Conservation (phyloP, 2,888 invertebrate genomes). For the Apamea anceps region DNA sequence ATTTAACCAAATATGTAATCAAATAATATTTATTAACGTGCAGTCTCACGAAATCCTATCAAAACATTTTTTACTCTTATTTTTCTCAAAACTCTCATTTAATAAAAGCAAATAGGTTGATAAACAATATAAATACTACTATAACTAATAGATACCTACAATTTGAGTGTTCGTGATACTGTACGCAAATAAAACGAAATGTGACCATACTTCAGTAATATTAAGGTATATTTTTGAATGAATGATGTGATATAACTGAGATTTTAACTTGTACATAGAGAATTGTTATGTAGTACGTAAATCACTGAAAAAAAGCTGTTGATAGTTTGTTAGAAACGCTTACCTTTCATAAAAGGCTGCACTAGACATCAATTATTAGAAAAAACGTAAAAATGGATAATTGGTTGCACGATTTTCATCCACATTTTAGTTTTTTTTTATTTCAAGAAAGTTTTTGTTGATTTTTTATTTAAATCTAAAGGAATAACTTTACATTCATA, state of each 20-base stretch:
- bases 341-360: constrained; percentile 60
- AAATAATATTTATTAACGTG: constrained; percentile 53
- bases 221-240: constrained; percentile 85
- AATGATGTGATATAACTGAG: constrained; percentile 87
- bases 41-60: constrained; percentile 24
- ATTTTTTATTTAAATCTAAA: background rate
- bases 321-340: constrained; percentile 66
- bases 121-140: background rate
- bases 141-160: background rate
- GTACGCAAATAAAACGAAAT: constrained; percentile 51
- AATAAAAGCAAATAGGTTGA: background rate
- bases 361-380: constrained; percentile 48
- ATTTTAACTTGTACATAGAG: constrained; percentile 83
- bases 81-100: background rate
- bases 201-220: constrained; percentile 68
- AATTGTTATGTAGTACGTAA: constrained; percentile 84
- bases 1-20: constrained; percentile 61
- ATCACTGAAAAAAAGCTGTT: constrained; percentile 70
- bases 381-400: constrained; percentile 3
- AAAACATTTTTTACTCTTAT: background rate
- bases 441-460: background rate
- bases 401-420: constrained; percentile 43
- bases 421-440: too few relatives aligned
- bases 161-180: constrained; percentile 25
- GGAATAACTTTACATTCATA: background rate